Conservation (phyloP, 2,888 invertebrate species). For the Cataglyphis livida region DNA sequence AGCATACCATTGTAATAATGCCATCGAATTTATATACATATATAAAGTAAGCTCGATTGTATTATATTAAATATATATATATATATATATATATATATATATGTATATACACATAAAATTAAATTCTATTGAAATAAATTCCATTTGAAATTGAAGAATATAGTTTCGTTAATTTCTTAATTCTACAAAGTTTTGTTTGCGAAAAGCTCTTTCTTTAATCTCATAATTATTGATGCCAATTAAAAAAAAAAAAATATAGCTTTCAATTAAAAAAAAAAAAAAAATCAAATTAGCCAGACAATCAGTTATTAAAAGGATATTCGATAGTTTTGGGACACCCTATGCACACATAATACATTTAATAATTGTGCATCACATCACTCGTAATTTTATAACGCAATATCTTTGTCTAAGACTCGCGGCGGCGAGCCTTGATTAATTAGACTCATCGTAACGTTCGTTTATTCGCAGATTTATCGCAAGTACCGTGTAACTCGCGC, state of each 20-base stretch:
- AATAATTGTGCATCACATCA: neutral
- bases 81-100: neutral
- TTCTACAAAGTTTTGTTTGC: too few relatives aligned
- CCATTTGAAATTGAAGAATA: neutral
- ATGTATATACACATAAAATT: neutral
- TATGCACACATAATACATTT: neutral
- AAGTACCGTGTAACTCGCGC: slow-evolving; percentile 30
- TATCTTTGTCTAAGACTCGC: neutral
- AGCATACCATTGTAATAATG: neutral
- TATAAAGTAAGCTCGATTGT: neutral
- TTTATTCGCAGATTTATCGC: slow-evolving; percentile 41
- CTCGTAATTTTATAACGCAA: neutral
- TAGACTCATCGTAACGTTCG: slow-evolving; percentile 16
- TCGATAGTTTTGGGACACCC: neutral
- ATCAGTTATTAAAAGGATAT: neutral
- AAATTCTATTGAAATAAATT: neutral
- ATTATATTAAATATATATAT: slow-evolving; percentile 5
- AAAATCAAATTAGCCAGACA: neutral
- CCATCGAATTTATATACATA: neutral
- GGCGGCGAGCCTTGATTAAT: slow-evolving; percentile 1
- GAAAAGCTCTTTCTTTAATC: neutral
- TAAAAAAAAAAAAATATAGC: too few relatives aligned
- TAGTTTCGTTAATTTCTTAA: neutral
- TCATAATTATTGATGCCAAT: neutral
- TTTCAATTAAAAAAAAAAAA: neutral